Evolutionary conservation across 2,797 vertebrate genomes (phyloP).

Genomic region (Nyctibius grandis): DNA sequence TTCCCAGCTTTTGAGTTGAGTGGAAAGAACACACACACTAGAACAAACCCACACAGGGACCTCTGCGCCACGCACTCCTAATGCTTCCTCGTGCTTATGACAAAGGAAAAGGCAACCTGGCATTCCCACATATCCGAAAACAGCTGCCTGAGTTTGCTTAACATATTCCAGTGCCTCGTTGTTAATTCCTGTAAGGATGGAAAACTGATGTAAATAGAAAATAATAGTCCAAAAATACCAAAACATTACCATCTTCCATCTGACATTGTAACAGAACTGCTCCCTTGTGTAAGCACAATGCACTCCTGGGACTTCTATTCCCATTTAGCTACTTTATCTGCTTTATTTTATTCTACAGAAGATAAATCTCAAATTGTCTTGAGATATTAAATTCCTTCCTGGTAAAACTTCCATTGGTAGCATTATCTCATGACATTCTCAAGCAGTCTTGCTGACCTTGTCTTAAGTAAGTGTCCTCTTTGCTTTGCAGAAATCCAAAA

Average conservation of each 20-base stretch:
- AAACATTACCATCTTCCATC: neutral
- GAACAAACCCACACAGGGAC: neutral
- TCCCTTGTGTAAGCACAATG: neutral
- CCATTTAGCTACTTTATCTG: neutral
- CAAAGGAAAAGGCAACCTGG: neutral
- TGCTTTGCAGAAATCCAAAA: neutral
- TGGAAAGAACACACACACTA: neutral
- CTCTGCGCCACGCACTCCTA: neutral
- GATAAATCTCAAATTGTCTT: neutral
- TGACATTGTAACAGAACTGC: neutral
- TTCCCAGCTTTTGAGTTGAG: neutral
- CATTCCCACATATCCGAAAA: neutral
- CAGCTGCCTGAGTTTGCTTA: neutral
- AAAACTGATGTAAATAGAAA: neutral
- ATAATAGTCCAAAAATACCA: neutral
- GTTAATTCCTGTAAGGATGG: neutral
- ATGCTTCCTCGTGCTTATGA: accelerated
- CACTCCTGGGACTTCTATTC: neutral
- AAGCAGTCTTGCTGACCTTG: neutral
- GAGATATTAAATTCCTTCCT: neutral
- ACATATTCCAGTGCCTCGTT: accelerated
- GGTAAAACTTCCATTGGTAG: neutral
- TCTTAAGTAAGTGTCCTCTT: neutral
- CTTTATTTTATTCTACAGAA: neutral
- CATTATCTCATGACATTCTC: neutral